phyloP scores from a whole-genome alignment of 2,888 invertebrate genomes.

The Ectropis crepuscularia region DNA sequence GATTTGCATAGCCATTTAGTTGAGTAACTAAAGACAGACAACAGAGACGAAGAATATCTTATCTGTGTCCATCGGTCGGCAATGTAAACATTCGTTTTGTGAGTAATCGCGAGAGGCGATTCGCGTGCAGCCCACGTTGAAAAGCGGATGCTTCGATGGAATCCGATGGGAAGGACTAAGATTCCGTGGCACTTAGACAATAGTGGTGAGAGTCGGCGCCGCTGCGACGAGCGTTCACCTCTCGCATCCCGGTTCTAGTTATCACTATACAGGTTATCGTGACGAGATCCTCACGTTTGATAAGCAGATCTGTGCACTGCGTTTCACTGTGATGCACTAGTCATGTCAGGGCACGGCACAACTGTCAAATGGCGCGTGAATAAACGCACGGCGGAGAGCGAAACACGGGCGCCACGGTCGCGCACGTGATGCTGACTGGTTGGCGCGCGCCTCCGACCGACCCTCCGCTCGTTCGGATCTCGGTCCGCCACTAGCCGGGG shows the following conservation, averaged over 20 bases:
- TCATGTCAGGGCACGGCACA: conserved; percentile 75
- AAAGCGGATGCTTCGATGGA: conserved; percentile 77
- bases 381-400: conserved; percentile 54
- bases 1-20: conserved; percentile 52
- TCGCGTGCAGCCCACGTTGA: conserved; percentile 73
- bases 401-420: conserved; percentile 67
- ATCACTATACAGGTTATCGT: conserved; percentile 56
- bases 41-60: conserved; percentile 60
- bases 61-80: conserved; percentile 64
- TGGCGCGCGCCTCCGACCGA: conserved; percentile 52
- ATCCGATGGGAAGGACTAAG: conserved; percentile 83
- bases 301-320: conserved; percentile 65
- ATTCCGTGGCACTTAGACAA: conserved; percentile 83
- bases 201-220: conserved; percentile 83
- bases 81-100: conserved; percentile 65
- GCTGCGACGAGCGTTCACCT: conserved; percentile 83
- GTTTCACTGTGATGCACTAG: conserved; percentile 70
- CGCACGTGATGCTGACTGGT: conserved; percentile 82
- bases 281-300: conserved; percentile 60
- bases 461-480: conserved; percentile 43
- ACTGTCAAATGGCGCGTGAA: conserved; percentile 80
- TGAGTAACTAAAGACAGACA: conserved; percentile 45
- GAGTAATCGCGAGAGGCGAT: conserved; percentile 62
- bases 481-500: conserved; percentile 54
- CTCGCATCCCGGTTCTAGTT: conserved; percentile 73